phyloP scores from a whole-genome alignment of 2,797 vertebrate species.

The Labroides dimidiatus region DNA sequence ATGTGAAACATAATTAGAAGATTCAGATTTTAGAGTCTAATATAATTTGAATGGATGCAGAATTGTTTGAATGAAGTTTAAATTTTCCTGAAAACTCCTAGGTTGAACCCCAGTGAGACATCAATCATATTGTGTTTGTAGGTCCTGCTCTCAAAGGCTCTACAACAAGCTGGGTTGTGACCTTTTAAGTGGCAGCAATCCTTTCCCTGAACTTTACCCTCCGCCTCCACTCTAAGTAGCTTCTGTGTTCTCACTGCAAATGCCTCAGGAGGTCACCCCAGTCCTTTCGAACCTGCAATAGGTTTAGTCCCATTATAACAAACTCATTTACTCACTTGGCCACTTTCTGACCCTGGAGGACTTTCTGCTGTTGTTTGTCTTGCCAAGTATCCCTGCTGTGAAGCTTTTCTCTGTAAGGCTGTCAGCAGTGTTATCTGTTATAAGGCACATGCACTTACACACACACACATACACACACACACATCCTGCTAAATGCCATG shows the following conservation, averaged over 20 bases:
- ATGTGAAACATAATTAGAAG: not conserved
- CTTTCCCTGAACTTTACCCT: slow-evolving; percentile 56
- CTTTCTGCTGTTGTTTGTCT: slow-evolving; percentile 50
- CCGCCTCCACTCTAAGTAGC: slow-evolving; percentile 47
- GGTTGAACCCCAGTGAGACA: not conserved
- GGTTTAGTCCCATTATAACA: slow-evolving; percentile 53
- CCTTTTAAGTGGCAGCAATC: slow-evolving; percentile 50
- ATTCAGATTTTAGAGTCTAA: not conserved
- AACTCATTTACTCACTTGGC: slow-evolving; percentile 64
- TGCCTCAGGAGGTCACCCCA: slow-evolving; percentile 39
- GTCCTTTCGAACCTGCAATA: slow-evolving; percentile 27
- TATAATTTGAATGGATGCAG: not conserved
- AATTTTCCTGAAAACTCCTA: not conserved
- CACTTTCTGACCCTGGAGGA: slow-evolving; percentile 52
- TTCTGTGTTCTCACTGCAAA: slow-evolving; percentile 52
- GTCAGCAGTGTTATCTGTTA: slow-evolving; percentile 24
- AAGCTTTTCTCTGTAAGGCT: slow-evolving; percentile 20
- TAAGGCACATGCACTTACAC: slow-evolving; percentile 17
- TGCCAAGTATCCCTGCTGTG: slow-evolving; percentile 36
- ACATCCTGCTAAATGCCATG: not conserved
- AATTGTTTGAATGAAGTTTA: not conserved
- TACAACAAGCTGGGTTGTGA: slow-evolving; percentile 30
- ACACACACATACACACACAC: not conserved
- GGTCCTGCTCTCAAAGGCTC: slow-evolving; percentile 15
- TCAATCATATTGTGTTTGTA: not conserved